Evolutionary conservation across 2,797 vertebrate genomes (phyloP).

Genomic region (Tokudaia muenninki): DNA sequence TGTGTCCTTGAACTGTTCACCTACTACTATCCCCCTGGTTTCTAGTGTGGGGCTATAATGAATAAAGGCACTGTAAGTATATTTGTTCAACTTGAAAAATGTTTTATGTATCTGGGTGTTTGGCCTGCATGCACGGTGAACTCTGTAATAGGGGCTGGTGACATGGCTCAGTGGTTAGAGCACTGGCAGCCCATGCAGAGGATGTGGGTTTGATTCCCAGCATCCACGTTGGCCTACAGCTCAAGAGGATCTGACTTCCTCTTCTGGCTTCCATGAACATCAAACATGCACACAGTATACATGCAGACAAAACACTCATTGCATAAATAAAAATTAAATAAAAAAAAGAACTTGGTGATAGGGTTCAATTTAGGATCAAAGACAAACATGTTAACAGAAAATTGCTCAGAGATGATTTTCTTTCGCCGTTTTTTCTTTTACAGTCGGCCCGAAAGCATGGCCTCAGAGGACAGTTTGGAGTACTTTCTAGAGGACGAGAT

Average conservation of each 20-base stretch:
- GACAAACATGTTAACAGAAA: background rate
- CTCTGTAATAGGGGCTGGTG: background rate
- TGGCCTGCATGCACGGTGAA: background rate
- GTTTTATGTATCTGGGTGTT: background rate
- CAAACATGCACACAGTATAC: background rate
- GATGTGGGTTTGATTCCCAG: background rate
- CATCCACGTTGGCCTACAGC: background rate
- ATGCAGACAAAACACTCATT: background rate
- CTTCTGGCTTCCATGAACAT: background rate
- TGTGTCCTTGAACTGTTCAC: background rate
- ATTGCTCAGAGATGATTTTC: constrained; percentile 35
- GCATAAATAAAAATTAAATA: background rate
- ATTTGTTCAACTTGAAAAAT: background rate
- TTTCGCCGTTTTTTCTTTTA: constrained; percentile 51
- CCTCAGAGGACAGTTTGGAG: constrained; percentile 79
- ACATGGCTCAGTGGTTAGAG: background rate
- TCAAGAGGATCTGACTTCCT: background rate
- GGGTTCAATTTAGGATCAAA: constrained; percentile 31
- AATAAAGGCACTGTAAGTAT: background rate
- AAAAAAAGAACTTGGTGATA: background rate
- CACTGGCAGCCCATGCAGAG: background rate
- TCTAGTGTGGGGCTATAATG: background rate
- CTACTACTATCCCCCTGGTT: background rate
- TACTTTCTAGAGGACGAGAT: constrained; percentile 74
- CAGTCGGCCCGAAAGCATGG: constrained; percentile 55